phyloP scores from a whole-genome alignment of 2,797 vertebrate genomes.

The Percopsis omiscomaycus region DNA sequence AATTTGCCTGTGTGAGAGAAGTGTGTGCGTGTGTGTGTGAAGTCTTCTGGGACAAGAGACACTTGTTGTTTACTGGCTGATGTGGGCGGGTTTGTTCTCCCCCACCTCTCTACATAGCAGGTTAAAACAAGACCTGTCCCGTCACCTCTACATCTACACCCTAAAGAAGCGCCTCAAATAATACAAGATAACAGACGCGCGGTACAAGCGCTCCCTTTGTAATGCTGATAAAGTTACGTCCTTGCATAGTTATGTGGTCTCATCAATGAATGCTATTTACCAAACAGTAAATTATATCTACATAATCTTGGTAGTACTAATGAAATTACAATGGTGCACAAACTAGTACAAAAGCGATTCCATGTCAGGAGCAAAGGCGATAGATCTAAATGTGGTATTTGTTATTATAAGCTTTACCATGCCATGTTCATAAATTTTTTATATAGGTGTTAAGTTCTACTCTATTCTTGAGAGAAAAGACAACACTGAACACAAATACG shows the following conservation, averaged over 20 bases:
- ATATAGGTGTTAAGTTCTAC: slow-evolving; percentile 42
- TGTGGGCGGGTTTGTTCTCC: slow-evolving; percentile 35
- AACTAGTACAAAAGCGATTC: background rate
- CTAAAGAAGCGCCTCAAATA: slow-evolving; percentile 30
- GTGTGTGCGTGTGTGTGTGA: slow-evolving; percentile 35
- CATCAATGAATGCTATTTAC: too few species aligned
- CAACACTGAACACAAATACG: slow-evolving; percentile 54
- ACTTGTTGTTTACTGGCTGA: slow-evolving; percentile 65
- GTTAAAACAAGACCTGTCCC: slow-evolving; percentile 60
- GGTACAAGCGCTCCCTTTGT: background rate
- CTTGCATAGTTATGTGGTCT: too few species aligned
- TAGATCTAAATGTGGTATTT: background rate
- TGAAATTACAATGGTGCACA: too few species aligned
- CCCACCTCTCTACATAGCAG: slow-evolving; percentile 37
- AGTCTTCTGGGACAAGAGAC: slow-evolving; percentile 55
- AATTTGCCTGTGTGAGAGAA: slow-evolving; percentile 66
- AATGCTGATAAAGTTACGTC: too few species aligned
- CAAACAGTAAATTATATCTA: background rate
- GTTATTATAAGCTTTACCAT: slow-evolving; percentile 4
- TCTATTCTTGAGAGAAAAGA: slow-evolving; percentile 34
- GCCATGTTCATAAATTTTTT: slow-evolving; percentile 52
- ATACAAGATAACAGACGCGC: background rate
- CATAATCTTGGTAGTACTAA: too few species aligned
- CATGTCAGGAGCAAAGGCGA: background rate
- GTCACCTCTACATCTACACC: slow-evolving; percentile 32